Conservation (phyloP, 2,113 vertebrate genomes). For the Phyllopteryx taeniolatus region DNA sequence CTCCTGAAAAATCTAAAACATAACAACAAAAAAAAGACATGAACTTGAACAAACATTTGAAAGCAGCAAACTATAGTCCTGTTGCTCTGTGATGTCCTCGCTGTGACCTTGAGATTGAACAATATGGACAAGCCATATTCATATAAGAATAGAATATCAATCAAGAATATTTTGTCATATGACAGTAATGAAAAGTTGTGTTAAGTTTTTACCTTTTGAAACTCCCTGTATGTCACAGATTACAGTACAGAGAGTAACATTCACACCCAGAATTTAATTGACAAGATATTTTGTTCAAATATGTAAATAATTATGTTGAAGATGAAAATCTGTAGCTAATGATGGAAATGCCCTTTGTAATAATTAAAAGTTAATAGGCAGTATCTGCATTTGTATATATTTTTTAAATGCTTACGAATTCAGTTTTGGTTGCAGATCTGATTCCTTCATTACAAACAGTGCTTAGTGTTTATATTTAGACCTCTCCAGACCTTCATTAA, state of each 20-base stretch:
- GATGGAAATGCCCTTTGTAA: too few species aligned
- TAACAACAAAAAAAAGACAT: neutral
- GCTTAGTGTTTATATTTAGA: neutral
- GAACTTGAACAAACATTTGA: too few species aligned
- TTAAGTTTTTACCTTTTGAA: neutral
- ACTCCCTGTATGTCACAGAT: constrained; percentile 20
- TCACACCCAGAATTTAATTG: constrained; percentile 6
- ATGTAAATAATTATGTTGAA: neutral
- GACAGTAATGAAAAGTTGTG: neutral
- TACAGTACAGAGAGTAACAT: constrained; percentile 4
- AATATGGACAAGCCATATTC: neutral
- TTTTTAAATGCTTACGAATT: neutral
- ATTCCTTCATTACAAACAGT: neutral
- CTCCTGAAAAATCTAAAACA: neutral
- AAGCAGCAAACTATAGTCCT: neutral
- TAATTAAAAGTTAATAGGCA: too few species aligned
- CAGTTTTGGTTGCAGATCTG: neutral
- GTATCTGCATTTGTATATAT: neutral
- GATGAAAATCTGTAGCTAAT: too few species aligned
- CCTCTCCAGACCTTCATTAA: neutral
- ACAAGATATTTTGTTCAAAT: neutral
- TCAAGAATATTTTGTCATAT: neutral
- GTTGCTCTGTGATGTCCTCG: neutral
- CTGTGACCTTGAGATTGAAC: neutral
- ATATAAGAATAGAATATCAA: neutral